Evolutionary conservation across 2,888 invertebrate species (phyloP).

Genomic region (Pemphredon lugubris): DNA sequence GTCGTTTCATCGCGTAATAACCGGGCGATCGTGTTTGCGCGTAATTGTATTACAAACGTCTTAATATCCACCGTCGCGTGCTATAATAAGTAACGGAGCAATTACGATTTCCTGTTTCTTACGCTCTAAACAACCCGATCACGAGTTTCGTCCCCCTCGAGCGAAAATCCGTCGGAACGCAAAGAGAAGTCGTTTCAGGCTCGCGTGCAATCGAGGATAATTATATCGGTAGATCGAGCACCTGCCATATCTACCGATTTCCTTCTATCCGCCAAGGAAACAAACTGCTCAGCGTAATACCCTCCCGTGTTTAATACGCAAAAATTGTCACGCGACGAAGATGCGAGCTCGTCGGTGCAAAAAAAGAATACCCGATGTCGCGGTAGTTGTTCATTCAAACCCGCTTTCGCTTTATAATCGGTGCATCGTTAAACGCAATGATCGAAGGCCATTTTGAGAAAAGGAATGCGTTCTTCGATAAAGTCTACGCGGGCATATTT

Average conservation of each 20-base stretch:
- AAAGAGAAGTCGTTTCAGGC: slow-evolving; percentile 20
- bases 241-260: slow-evolving; percentile 22
- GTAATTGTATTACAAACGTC: slow-evolving; percentile 44
- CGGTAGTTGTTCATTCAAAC: too few species aligned
- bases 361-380: too few species aligned
- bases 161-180: slow-evolving; percentile 16
- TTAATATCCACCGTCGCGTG: slow-evolving; percentile 43
- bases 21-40: slow-evolving; percentile 18
- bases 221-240: slow-evolving; percentile 40
- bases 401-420: too few species aligned
- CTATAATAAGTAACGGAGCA: slow-evolving; percentile 43
- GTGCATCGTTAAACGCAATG: too few species aligned
- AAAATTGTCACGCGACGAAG: slow-evolving; percentile 5
- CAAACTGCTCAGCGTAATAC: not conserved
- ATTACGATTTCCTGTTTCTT: slow-evolving; percentile 60
- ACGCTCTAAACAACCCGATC: slow-evolving; percentile 6
- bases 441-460: too few species aligned
- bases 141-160: slow-evolving; percentile 9
- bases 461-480: too few species aligned
- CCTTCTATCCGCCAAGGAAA: slow-evolving; percentile 3
- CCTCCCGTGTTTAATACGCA: not conserved
- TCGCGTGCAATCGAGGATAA: slow-evolving; percentile 43
- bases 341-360: not conserved
- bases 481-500: too few species aligned
- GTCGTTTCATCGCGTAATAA: slow-evolving; percentile 11